These are phyloP conservation scores for Acipenser transmontanus DNA, from an alignment of 2,797 vertebrate species.

Conservation along the genomic window DNA sequence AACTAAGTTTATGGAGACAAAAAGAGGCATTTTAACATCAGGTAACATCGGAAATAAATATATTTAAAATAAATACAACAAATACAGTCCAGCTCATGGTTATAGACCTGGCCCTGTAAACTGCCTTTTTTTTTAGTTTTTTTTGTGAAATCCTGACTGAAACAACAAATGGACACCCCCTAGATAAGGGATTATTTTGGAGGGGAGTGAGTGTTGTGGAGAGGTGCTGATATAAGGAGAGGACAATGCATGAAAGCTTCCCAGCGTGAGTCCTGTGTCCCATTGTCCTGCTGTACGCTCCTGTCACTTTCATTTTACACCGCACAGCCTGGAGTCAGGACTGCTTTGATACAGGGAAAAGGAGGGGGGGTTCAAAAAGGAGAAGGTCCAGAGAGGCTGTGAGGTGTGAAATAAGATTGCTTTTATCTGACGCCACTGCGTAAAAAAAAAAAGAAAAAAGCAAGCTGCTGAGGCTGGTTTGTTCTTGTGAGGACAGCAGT, in stretches of 20 bases:
- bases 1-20: too few species aligned
- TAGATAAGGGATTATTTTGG: too few species aligned
- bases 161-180: too few species aligned
- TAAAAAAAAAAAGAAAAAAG: slow-evolving; percentile 50
- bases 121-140: too few species aligned
- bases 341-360: slow-evolving; percentile 67
- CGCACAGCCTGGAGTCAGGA: slow-evolving; percentile 60
- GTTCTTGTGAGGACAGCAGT: too few species aligned
- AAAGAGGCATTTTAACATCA: too few species aligned
- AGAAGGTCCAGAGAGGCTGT: slow-evolving; percentile 42
- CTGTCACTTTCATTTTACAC: slow-evolving; percentile 77
- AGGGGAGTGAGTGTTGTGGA: slow-evolving; percentile 3
- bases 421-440: slow-evolving; percentile 62
- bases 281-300: slow-evolving; percentile 68
- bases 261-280: slow-evolving; percentile 65
- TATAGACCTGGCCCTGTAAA: too few species aligned
- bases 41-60: too few species aligned
- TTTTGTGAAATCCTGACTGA: too few species aligned
- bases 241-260: slow-evolving; percentile 69
- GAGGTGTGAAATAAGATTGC: slow-evolving; percentile 76
- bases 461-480: slow-evolving; percentile 51
- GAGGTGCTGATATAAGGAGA: slow-evolving; percentile 67
- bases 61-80: too few species aligned
- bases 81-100: too few species aligned
- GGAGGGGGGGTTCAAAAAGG: slow-evolving; percentile 29